phyloP scores from a whole-genome alignment of 2,888 invertebrate species.

The Sepiola atlantica region DNA sequence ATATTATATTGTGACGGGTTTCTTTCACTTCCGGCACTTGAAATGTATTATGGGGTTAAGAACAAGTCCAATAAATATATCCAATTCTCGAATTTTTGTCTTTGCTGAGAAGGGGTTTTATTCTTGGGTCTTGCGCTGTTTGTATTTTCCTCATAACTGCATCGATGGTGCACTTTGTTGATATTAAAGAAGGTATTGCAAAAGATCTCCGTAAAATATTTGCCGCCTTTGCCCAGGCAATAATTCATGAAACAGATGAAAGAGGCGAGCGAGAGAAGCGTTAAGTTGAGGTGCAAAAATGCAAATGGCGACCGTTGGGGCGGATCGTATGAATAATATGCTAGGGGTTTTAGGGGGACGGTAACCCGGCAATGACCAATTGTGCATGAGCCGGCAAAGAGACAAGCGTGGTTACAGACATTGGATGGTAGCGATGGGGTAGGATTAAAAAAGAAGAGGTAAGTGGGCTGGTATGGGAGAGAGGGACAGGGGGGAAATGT shows the following conservation, averaged over 20 bases:
- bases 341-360: background rate
- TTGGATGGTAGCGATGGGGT: background rate
- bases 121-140: too few species aligned
- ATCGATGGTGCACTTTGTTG: too few species aligned
- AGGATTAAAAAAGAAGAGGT: slow-evolving; percentile 10
- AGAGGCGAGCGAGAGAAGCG: background rate
- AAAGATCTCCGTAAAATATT: background rate
- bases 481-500: slow-evolving; percentile 38
- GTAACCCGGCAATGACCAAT: background rate
- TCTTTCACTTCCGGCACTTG: too few species aligned
- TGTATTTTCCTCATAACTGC: too few species aligned
- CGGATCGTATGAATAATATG: background rate
- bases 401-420: background rate
- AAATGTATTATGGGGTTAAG: too few species aligned
- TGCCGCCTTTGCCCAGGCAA: background rate
- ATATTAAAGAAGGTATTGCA: background rate
- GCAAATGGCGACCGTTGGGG: background rate
- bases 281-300: too few species aligned
- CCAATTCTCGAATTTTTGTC: too few species aligned
- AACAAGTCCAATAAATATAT: too few species aligned
- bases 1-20: background rate
- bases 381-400: background rate
- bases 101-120: too few species aligned
- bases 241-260: background rate
- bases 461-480: too few species aligned